These are phyloP conservation scores for Heterocephalus glaber DNA, from an alignment of 2,113 vertebrate genomes.

Conservation along the genomic window DNA sequence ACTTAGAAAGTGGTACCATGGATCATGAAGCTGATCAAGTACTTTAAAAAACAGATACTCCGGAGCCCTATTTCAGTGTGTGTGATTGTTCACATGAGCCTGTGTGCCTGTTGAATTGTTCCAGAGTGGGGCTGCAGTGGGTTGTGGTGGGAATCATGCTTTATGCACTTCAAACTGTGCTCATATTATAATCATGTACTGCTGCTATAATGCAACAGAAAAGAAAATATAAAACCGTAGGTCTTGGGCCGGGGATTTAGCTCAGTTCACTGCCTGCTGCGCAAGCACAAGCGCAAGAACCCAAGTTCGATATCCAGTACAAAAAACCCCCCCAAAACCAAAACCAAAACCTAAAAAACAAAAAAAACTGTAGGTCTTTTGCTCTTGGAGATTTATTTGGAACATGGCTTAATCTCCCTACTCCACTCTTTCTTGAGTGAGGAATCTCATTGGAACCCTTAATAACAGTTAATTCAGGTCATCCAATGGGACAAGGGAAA, in stretches of 20 bases:
- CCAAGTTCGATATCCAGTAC: too few relatives aligned
- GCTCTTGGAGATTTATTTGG: neutral
- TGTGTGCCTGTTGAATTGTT: neutral
- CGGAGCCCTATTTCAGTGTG: neutral
- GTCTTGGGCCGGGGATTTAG: too few relatives aligned
- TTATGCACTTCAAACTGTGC: neutral
- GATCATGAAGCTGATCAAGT: neutral
- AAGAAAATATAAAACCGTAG: neutral
- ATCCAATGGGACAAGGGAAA: neutral
- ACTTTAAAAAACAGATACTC: neutral
- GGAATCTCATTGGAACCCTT: neutral
- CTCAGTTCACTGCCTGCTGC: too few relatives aligned
- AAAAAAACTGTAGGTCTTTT: too few relatives aligned
- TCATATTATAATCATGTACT: neutral
- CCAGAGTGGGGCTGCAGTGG: neutral
- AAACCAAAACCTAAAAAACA: too few relatives aligned
- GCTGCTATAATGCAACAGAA: neutral
- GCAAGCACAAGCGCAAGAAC: too few relatives aligned
- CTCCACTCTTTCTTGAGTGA: neutral
- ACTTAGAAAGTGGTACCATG: neutral
- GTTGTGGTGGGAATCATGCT: neutral
- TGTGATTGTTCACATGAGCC: neutral
- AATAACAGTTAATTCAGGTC: neutral
- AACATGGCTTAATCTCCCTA: neutral
- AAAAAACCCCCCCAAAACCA: too few relatives aligned